phyloP scores from a whole-genome alignment of 2,113 vertebrate genomes.

The Ia io region DNA sequence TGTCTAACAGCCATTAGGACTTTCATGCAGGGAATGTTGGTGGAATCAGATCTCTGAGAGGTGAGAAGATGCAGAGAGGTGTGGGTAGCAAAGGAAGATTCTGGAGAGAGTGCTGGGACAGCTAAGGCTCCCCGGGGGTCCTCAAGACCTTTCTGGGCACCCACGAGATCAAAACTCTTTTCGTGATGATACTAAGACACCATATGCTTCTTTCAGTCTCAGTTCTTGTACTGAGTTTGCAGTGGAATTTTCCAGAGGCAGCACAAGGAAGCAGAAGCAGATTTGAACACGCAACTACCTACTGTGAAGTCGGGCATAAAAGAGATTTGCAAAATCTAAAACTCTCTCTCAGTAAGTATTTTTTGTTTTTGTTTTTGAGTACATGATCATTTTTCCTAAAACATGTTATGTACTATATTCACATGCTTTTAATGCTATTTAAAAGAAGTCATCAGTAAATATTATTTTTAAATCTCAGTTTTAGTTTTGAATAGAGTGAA shows the following conservation, averaged over 20 bases:
- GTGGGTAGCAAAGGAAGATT: background rate
- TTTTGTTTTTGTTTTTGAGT: background rate
- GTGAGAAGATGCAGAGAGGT: background rate
- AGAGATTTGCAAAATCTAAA: conserved; percentile 4
- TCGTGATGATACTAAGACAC: background rate
- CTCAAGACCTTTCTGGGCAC: background rate
- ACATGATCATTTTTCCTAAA: background rate
- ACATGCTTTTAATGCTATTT: background rate
- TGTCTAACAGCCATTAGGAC: background rate
- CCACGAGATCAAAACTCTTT: background rate
- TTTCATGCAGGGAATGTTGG: background rate
- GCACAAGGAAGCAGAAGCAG: background rate
- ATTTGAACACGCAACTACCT: background rate
- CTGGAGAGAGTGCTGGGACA: background rate
- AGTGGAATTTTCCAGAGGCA: background rate
- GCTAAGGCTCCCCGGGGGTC: background rate
- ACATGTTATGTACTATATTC: background rate
- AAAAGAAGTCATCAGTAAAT: background rate
- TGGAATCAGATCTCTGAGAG: background rate
- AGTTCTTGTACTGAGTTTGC: background rate
- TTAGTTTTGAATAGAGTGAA: conserved; percentile 1
- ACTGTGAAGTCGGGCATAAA: background rate
- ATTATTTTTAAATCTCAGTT: background rate
- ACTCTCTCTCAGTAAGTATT: background rate
- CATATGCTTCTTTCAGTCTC: background rate